These are phyloP conservation scores for Emmelina monodactyla DNA, from an alignment of 2,888 invertebrate species.

Conservation along the genomic window DNA sequence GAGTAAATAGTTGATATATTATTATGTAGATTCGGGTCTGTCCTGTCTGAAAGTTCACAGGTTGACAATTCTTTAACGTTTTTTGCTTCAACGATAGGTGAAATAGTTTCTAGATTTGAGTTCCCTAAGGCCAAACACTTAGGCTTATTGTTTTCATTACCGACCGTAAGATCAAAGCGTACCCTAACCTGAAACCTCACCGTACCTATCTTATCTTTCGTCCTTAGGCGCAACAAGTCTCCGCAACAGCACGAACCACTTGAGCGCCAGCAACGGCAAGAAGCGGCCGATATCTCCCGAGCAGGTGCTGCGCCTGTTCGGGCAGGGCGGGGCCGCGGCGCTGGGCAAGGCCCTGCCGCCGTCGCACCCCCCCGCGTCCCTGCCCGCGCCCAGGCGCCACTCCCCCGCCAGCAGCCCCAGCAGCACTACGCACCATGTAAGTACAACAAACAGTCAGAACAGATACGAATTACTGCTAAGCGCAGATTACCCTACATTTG, in stretches of 20 bases:
- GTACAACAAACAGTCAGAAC: too few relatives aligned
- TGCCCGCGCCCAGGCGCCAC: slow-evolving; percentile 60
- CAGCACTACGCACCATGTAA: slow-evolving; percentile 78
- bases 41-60: too few relatives aligned
- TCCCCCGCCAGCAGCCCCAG: slow-evolving; percentile 82
- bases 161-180: not conserved
- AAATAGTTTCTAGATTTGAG: too few relatives aligned
- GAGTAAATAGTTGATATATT: too few relatives aligned
- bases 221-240: slow-evolving; percentile 34
- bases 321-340: slow-evolving; percentile 58
- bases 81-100: too few relatives aligned
- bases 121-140: too few relatives aligned
- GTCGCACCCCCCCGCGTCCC: slow-evolving; percentile 52
- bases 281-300: slow-evolving; percentile 86
- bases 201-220: too few relatives aligned
- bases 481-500: too few relatives aligned
- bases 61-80: too few relatives aligned
- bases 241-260: slow-evolving; percentile 56
- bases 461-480: too few relatives aligned
- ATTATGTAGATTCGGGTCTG: too few relatives aligned
- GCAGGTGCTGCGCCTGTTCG: slow-evolving; percentile 76
- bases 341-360: slow-evolving; percentile 56
- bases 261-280: slow-evolving; percentile 70
- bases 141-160: not conserved
- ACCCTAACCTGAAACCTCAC: too few relatives aligned